Evolutionary conservation across 2,888 invertebrate genomes (phyloP).

Genomic region (Pseudolycoriella hygida): DNA sequence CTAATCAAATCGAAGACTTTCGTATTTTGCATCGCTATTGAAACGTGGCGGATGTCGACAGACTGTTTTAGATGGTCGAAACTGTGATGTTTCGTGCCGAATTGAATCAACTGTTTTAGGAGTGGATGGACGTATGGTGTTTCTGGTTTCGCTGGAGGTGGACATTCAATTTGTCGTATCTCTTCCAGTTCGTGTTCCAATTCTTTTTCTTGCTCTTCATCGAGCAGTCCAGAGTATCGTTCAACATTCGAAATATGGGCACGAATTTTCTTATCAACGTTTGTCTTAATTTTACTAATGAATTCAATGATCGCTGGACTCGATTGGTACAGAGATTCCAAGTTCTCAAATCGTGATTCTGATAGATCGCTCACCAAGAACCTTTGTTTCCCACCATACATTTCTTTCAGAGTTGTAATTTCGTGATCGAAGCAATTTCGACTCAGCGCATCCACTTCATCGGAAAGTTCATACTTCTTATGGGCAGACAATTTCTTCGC

Average conservation of each 20-base stretch:
- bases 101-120: too few relatives aligned
- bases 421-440: background rate
- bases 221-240: background rate
- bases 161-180: background rate
- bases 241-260: background rate
- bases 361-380: background rate
- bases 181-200: slow-evolving; percentile 4
- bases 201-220: slow-evolving; percentile 6
- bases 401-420: background rate
- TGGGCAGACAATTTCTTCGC: slow-evolving; percentile 1
- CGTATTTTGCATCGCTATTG: too few relatives aligned
- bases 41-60: too few relatives aligned
- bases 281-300: background rate
- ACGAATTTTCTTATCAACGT: background rate
- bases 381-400: background rate
- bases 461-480: background rate
- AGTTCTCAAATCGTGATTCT: background rate
- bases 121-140: background rate
- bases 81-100: too few relatives aligned
- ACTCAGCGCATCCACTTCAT: background rate
- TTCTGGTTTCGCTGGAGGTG: background rate
- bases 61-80: too few relatives aligned
- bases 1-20: too few relatives aligned
- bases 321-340: background rate
- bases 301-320: background rate